Evolutionary conservation across 2,888 invertebrate species (phyloP).

Genomic region (Rotaria macrura): DNA sequence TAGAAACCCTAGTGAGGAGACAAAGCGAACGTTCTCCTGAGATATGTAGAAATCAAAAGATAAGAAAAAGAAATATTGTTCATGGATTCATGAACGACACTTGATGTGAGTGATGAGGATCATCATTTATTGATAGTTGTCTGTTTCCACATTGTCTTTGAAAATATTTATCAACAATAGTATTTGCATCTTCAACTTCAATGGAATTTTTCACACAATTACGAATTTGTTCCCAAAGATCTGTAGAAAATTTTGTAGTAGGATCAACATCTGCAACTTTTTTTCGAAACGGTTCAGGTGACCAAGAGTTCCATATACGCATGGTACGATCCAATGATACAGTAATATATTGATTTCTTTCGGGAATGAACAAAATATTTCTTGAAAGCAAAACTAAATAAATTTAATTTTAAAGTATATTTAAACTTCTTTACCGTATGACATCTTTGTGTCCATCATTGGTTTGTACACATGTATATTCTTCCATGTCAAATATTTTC

Average conservation of each 20-base stretch:
- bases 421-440: constrained; percentile 36
- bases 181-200: constrained; percentile 23
- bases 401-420: neutral
- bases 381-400: neutral
- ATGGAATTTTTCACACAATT: constrained; percentile 2
- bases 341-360: constrained; percentile 48
- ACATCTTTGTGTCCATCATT: constrained; percentile 47
- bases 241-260: neutral
- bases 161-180: constrained; percentile 11
- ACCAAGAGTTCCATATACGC: constrained; percentile 48
- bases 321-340: constrained; percentile 48
- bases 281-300: constrained; percentile 37
- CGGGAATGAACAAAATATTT: constrained; percentile 46
- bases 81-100: neutral
- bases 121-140: neutral
- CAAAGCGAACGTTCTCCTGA: neutral
- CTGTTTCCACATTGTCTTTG: neutral
- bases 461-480: constrained; percentile 45
- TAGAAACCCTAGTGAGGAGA: neutral
- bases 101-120: neutral
- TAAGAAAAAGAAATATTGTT: neutral
- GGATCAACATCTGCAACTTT: neutral
- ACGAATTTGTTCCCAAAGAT: constrained; percentile 17
- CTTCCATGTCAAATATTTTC: constrained; percentile 46
- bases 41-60: neutral